A percentile compares a stretch with the other conserved stretches of the same genome.
Evolutionary conservation across 1,140 invertebrate species (phyloP).

Genomic region (Cotesia typhae): DNA sequence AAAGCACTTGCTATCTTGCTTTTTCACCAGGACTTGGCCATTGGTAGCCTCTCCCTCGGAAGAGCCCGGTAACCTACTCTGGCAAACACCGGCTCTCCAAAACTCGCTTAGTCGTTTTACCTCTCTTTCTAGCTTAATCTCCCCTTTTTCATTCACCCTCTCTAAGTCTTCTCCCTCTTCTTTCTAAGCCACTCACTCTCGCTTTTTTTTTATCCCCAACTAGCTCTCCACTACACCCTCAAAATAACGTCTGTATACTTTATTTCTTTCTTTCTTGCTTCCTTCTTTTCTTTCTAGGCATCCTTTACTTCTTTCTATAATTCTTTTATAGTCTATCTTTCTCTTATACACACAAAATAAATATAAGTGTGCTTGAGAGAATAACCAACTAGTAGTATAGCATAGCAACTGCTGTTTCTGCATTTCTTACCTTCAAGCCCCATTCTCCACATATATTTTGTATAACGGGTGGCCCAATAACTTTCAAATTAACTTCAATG

Average conservation of each 20-base stretch:
- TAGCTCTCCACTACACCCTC: conserved; percentile 32
- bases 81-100: conserved; percentile 53
- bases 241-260: conserved; percentile 22
- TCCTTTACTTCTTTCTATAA: neutral
- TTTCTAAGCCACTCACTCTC: conserved; percentile 31
- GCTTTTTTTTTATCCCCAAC: conserved; percentile 16
- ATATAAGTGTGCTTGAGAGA: conserved; percentile 48
- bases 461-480: conserved; percentile 59
- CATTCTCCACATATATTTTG: conserved; percentile 52
- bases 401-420: conserved; percentile 66
- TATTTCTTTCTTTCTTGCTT: neutral
- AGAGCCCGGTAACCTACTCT: conserved; percentile 64
- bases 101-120: conserved; percentile 39
- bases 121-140: conserved; percentile 42
- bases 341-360: conserved; percentile 28
- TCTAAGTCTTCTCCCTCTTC: conserved; percentile 31
- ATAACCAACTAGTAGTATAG: conserved; percentile 50
- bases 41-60: conserved; percentile 53
- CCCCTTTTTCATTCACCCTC: conserved; percentile 35
- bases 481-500: conserved; percentile 30
- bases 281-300: neutral
- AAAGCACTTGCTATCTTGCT: conserved; percentile 64
- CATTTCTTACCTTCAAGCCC: conserved; percentile 60
- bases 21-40: conserved; percentile 49
- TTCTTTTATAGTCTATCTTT: conserved; percentile 26